Conservation (phyloP, 2,888 invertebrate species). For the Conchocele bisecta region DNA sequence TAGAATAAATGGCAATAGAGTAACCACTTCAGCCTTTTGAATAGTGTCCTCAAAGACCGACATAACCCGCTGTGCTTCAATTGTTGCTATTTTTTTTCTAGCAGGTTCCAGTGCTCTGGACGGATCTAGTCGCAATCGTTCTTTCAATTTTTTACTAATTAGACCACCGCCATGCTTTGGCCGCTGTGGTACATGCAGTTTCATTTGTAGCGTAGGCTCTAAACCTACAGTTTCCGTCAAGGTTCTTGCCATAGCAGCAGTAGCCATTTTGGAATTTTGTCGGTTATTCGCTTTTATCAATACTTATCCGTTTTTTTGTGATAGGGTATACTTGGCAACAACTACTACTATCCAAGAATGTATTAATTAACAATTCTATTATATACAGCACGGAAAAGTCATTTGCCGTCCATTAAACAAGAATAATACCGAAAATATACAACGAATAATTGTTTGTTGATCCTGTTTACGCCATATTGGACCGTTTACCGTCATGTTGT, state of each 20-base stretch:
- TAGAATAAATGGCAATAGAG: conserved; percentile 77
- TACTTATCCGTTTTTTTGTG: not conserved
- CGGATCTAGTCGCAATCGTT: conserved; percentile 75
- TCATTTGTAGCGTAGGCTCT: conserved; percentile 74
- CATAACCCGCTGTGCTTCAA: conserved; percentile 82
- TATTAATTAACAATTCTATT: too few relatives aligned
- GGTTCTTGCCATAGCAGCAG: conserved; percentile 56
- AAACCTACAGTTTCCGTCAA: conserved; percentile 50
- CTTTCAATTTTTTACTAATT: conserved; percentile 53
- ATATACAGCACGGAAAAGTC: too few relatives aligned
- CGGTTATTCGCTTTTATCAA: not conserved
- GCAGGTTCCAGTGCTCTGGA: conserved; percentile 80
- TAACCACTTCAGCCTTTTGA: conserved; percentile 75
- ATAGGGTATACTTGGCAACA: not conserved
- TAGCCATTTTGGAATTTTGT: conserved; percentile 41
- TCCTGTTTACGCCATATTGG: too few relatives aligned
- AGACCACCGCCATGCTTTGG: conserved; percentile 44
- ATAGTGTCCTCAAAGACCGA: conserved; percentile 81
- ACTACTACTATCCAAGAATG: too few relatives aligned
- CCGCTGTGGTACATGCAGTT: conserved; percentile 59
- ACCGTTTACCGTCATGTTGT: too few relatives aligned
- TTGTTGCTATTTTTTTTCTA: conserved; percentile 80
- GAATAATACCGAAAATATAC: too few relatives aligned
- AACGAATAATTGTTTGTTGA: too few relatives aligned
- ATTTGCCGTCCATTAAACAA: too few relatives aligned